Evolutionary conservation across 2,888 invertebrate species (phyloP).

Genomic region (Sphinx pinastri): DNA sequence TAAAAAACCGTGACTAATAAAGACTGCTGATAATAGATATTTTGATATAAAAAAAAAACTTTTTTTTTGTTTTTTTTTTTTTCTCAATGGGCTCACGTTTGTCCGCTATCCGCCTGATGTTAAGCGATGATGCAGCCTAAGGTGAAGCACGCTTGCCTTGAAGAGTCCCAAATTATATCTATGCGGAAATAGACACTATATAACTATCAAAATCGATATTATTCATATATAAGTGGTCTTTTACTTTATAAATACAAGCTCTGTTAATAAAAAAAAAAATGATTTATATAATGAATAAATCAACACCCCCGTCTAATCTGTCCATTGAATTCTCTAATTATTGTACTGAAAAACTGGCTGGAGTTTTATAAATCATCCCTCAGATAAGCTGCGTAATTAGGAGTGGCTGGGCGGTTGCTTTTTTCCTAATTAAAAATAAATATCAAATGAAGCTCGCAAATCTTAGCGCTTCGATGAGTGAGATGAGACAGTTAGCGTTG

Average conservation of each 20-base stretch:
- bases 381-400: constrained; percentile 80
- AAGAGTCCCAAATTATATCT: too few species aligned
- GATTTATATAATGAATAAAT: constrained; percentile 63
- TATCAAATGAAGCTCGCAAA: constrained; percentile 71
- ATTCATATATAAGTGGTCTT: background rate
- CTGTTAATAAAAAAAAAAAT: constrained; percentile 33
- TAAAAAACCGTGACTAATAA: too few species aligned
- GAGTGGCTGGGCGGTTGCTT: constrained; percentile 54
- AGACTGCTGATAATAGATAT: too few species aligned
- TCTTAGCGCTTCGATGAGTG: constrained; percentile 41
- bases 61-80: too few species aligned
- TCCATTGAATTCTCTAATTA: constrained; percentile 48
- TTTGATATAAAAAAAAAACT: too few species aligned
- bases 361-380: constrained; percentile 72
- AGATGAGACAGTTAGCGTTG: background rate
- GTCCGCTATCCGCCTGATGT: too few species aligned
- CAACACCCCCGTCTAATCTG: constrained; percentile 53
- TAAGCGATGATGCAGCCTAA: too few species aligned
- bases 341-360: constrained; percentile 30
- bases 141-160: too few species aligned
- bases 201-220: too few species aligned
- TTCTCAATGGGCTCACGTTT: too few species aligned
- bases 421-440: constrained; percentile 82
- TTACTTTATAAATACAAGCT: background rate
- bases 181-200: too few species aligned